A percentile compares a stretch with the other conserved stretches of the same genome.
Evolutionary conservation across 1,140 invertebrate species (phyloP).

Genomic region (Meloidogyne chitwoodi): DNA sequence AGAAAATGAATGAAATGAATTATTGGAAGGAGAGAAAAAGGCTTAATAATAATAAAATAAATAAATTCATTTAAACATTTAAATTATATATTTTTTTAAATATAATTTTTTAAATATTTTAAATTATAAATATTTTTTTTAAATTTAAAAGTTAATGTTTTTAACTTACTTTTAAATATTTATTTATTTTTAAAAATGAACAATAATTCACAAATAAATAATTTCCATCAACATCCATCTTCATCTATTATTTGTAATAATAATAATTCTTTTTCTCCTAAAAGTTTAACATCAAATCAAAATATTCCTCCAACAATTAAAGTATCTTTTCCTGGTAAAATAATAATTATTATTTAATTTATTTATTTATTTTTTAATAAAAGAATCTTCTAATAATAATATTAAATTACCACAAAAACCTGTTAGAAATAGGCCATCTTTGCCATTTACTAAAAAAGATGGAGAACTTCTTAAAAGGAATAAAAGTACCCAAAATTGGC

Average conservation of each 20-base stretch:
- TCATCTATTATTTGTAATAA: neutral
- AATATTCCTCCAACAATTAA: neutral
- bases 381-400: neutral
- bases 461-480: neutral
- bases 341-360: neutral
- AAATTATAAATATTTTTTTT: neutral
- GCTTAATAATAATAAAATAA: neutral
- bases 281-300: neutral
- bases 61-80: neutral
- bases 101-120: too few species aligned
- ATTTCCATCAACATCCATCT: neutral
- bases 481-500: neutral
- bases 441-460: neutral
- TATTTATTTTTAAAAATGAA: neutral
- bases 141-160: neutral
- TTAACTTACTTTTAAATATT: neutral
- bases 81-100: neutral
- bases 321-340: neutral
- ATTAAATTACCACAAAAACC: neutral
- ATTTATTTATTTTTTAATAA: neutral
- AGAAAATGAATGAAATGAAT: neutral
- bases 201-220: neutral
- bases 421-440: neutral
- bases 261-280: neutral
- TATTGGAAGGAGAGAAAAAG: neutral